Evolutionary conservation across 2,113 vertebrate species (phyloP), one percentile per base, ranked within the genome.

Genomic region (Lophotis ruficrista): DNA sequence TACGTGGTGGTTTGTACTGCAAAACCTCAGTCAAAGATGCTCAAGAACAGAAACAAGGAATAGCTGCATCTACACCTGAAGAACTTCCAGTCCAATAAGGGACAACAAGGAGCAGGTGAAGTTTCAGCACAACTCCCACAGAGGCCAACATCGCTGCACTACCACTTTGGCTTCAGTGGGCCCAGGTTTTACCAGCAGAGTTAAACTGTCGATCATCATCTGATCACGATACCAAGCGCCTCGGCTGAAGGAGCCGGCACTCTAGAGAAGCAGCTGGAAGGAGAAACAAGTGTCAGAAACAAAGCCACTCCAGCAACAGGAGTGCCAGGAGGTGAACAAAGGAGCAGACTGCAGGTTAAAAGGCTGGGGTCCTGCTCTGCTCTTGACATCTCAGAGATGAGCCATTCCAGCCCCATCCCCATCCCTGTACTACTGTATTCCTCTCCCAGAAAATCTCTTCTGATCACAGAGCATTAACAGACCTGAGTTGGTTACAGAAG

Each of bases 211-310:
- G 14, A 16, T 43, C 37, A 53, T 43, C 71, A 65, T 21, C 31
- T 0, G 0, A 72, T 4, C 3, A 0, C 0, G 1, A 53, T 3
- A 33, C 9, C 70, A 69, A 53, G 19, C 0, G 1, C 38, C 5
- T 47, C 4, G 7, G 53, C 45, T 56, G 35, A 75, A 48, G 61
- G 23, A 81, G 22, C 38, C 3, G 9, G 47, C 0, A 2, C 56
- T 62, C 45, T 45, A 62, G 31, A 75, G 47, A 7, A 45, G 50
- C 3, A 1, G 60, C 73, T 91, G 51, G 38, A 81, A 86, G 50
- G 37, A 90, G 69, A 86, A 88, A 58, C 1, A 2, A 71, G 56
- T 2, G 1, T 27, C 33, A 90, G 38, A 83, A 90, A 54, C 24
- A 61, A 48, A 81, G 37, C 30, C 18, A 31, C 13, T 16, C 30